A percentile compares a stretch with the other conserved stretches of the same genome.
phyloP scores from a whole-genome alignment of 2,113 vertebrate species.

The Ctenomys sociabilis region DNA sequence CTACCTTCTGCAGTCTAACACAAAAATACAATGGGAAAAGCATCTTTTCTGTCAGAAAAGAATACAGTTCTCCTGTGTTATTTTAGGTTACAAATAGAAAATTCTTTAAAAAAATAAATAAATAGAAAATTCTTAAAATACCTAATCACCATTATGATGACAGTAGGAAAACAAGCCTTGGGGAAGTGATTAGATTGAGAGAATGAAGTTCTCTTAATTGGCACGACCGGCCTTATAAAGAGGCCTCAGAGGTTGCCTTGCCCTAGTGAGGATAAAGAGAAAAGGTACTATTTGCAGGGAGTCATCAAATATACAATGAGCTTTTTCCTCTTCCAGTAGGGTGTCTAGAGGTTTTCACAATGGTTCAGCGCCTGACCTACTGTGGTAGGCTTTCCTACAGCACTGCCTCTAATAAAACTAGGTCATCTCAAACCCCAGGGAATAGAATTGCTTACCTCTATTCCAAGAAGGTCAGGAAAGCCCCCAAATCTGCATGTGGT shows the following conservation, averaged over 20 bases:
- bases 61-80: not conserved
- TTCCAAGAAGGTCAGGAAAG: too few species aligned
- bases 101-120: not conserved
- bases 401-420: too few species aligned
- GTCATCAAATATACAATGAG: not conserved
- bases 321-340: too few species aligned
- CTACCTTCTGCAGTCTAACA: conserved; percentile 10
- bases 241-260: not conserved
- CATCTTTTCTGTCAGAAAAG: conserved; percentile 45
- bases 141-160: not conserved
- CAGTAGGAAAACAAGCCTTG: not conserved
- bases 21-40: conserved; percentile 25
- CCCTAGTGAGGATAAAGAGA: not conserved
- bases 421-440: too few species aligned
- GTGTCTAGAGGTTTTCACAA: too few species aligned
- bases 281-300: not conserved
- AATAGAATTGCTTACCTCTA: too few species aligned
- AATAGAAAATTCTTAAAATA: not conserved
- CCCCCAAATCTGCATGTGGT: too few species aligned
- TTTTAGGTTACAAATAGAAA: not conserved
- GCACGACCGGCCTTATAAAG: not conserved
- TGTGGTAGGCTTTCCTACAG: too few species aligned
- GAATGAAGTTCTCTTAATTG: not conserved
- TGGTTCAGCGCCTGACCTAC: too few species aligned
- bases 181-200: not conserved